Evolutionary conservation across 2,888 invertebrate species (phyloP), one percentile per base, ranked within the genome.

Genomic region (Ischnura elegans): DNA sequence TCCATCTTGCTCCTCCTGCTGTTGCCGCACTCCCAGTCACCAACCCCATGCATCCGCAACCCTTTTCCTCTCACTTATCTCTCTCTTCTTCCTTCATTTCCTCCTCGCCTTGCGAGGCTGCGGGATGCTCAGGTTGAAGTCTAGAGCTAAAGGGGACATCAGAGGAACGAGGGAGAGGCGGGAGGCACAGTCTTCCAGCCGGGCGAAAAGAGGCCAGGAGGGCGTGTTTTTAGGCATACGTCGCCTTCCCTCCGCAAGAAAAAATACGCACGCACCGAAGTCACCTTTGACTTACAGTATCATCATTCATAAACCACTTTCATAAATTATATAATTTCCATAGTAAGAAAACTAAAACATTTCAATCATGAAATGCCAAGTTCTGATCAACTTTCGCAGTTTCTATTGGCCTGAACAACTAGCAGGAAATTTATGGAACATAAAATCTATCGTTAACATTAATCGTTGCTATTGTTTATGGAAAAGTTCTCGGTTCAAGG

Each of bases 51-150:
- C 45, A 46, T 86, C 86, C 86, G 46, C n/a, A 43, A 46, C n/a
- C 46, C 86, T 46, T 86, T 86, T n/a, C 90, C 55, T n/a, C 45
- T 21, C 42, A 90, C 61, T 90, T 90, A 90, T 90, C 90, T 90
- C 90, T 61, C 90, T 42, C 42, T n/a, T 55, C 90, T 42, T 25
- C 90, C 90, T 90, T 90, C 90, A 90, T 90, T 90, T 90, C 90
- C 90, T 90, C 51, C 55, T 61, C 90, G 43, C 43, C 61, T 36
- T 51, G 87, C n/a, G 55, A 5, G 4, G 36, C 21, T 36, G 21
- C 6, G 42, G 86, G 86, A 46, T n/a, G 86, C 8, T 46, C 45
- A 45, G 86, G 86, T 86, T 46, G 86, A n/a, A 45, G 45, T 86
- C 16, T 36, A 36, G 86, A 10, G 45, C 13, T n/a, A 0, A 5